phyloP scores from a whole-genome alignment of 2,113 vertebrate genomes.

The Smithornis capensis region DNA sequence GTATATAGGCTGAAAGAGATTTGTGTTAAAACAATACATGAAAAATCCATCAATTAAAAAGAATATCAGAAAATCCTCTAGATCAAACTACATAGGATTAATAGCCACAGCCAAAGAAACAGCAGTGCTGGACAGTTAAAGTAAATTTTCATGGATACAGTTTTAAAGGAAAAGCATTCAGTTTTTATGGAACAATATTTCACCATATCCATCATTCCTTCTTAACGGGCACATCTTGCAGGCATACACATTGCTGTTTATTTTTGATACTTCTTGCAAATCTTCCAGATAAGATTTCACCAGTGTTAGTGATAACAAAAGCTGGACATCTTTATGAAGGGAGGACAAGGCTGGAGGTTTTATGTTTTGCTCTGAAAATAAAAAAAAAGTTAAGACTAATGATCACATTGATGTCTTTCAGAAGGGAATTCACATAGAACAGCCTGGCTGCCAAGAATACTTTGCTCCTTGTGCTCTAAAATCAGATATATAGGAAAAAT shows the following conservation, averaged over 20 bases:
- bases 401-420: not conserved
- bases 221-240: not conserved
- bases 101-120: not conserved
- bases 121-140: not conserved
- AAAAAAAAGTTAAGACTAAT: not conserved
- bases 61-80: not conserved
- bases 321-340: not conserved
- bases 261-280: not conserved
- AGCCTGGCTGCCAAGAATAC: not conserved
- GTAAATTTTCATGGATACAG: not conserved
- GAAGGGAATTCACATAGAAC: not conserved
- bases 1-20: not conserved
- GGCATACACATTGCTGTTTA: not conserved
- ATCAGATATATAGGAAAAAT: not conserved
- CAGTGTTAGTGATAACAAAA: not conserved
- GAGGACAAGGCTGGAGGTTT: not conserved
- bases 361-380: not conserved
- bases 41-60: not conserved
- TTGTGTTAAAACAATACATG: not conserved
- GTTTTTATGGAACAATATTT: not conserved
- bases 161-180: not conserved
- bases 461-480: not conserved
- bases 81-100: not conserved
- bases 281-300: not conserved
- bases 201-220: not conserved